phyloP scores from a whole-genome alignment of 2,888 invertebrate species.

The Stenurella melanura region DNA sequence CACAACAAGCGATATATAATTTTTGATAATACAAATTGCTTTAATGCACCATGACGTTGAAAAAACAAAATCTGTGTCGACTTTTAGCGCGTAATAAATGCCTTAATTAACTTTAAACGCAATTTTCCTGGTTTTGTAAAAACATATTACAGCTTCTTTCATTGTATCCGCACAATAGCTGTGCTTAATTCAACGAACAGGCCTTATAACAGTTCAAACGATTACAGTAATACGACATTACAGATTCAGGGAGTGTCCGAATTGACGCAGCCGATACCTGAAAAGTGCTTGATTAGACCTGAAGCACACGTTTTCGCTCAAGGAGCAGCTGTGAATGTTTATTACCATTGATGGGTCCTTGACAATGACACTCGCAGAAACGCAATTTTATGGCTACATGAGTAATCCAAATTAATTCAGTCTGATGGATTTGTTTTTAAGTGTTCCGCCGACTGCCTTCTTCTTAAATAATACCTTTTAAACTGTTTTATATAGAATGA shows the following conservation, averaged over 20 bases:
- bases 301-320: conserved; percentile 38
- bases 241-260: conserved; percentile 31
- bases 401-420: conserved; percentile 10
- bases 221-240: conserved; percentile 23
- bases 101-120: not conserved
- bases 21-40: not conserved
- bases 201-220: not conserved
- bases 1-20: not conserved
- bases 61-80: not conserved
- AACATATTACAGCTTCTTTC: not conserved
- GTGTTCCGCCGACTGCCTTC: not conserved
- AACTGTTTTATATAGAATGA: no score
- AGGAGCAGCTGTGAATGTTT: conserved; percentile 35
- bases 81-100: conserved; percentile 5
- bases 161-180: not conserved
- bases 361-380: conserved; percentile 34
- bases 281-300: conserved; percentile 35
- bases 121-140: not conserved
- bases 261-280: conserved; percentile 38
- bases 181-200: conserved; percentile 8
- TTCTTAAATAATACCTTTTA: not conserved
- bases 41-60: not conserved
- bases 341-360: conserved; percentile 35
- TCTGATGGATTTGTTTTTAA: not conserved
- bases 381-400: not conserved